Evolutionary conservation across 2,797 vertebrate species (phyloP).

Genomic region (Buphagus erythrorhynchus): DNA sequence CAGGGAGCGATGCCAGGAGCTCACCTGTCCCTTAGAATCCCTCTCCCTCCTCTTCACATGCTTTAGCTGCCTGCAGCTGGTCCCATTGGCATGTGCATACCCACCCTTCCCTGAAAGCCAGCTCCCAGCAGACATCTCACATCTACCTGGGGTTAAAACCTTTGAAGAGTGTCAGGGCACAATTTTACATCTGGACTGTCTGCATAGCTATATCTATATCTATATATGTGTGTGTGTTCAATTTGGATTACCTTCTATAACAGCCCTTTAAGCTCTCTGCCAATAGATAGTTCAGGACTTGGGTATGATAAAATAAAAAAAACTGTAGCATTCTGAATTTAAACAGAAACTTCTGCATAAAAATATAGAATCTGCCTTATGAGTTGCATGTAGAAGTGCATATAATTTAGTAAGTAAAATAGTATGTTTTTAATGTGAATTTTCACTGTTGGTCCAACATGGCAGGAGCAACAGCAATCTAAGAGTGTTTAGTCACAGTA

Average conservation of each 20-base stretch:
- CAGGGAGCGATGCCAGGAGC: neutral
- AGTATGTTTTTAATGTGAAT: neutral
- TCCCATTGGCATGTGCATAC: neutral
- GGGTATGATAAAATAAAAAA: neutral
- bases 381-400: neutral
- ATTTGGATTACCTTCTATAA: neutral
- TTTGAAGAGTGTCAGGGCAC: neutral
- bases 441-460: neutral
- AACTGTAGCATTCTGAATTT: neutral
- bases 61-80: neutral
- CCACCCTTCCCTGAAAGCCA: neutral
- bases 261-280: neutral
- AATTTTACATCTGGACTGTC: neutral
- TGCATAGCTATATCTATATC: too few relatives aligned
- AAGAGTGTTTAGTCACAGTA: neutral
- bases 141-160: neutral
- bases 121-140: neutral
- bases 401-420: neutral
- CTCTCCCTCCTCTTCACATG: neutral
- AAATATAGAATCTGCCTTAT: neutral
- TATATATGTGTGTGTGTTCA: neutral
- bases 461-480: neutral
- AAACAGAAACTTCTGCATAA: neutral
- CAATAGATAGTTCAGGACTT: neutral
- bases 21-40: neutral